Evolutionary conservation across 1,140 invertebrate species (phyloP).

Genomic region (Acarapis woodi): DNA sequence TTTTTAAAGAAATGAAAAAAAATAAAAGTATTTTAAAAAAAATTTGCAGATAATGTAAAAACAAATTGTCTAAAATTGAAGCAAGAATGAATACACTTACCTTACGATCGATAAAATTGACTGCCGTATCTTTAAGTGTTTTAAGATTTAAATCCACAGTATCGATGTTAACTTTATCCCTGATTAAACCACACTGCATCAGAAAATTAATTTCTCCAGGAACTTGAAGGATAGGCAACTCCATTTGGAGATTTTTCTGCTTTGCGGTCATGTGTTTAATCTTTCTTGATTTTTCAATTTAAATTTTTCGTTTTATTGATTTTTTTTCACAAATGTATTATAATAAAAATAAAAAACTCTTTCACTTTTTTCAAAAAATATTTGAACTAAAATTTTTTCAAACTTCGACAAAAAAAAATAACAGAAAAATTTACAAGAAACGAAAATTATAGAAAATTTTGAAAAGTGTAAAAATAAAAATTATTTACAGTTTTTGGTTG

Average conservation of each 20-base stretch:
- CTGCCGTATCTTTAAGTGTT: slow-evolving; percentile 67
- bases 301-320: not conserved
- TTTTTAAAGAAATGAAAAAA: slow-evolving; percentile 8
- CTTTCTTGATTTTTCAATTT: not conserved
- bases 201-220: slow-evolving; percentile 47
- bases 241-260: not conserved
- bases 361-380: too few species aligned
- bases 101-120: slow-evolving; percentile 76
- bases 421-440: too few species aligned
- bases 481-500: too few species aligned
- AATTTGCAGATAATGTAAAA: too few species aligned
- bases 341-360: too few species aligned
- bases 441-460: too few species aligned
- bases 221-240: slow-evolving; percentile 10
- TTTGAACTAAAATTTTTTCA: too few species aligned
- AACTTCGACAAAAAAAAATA: not conserved
- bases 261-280: not conserved
- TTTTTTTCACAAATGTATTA: too few species aligned
- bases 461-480: too few species aligned
- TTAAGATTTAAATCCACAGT: slow-evolving; percentile 48
- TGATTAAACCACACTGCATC: slow-evolving; percentile 69
- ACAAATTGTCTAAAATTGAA: too few species aligned
- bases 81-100: slow-evolving; percentile 22
- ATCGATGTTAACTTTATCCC: slow-evolving; percentile 58
- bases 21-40: too few species aligned